These are phyloP conservation scores for Semaprochilodus insignis DNA, from an alignment of 2,797 vertebrate species.

Conservation along the genomic window DNA sequence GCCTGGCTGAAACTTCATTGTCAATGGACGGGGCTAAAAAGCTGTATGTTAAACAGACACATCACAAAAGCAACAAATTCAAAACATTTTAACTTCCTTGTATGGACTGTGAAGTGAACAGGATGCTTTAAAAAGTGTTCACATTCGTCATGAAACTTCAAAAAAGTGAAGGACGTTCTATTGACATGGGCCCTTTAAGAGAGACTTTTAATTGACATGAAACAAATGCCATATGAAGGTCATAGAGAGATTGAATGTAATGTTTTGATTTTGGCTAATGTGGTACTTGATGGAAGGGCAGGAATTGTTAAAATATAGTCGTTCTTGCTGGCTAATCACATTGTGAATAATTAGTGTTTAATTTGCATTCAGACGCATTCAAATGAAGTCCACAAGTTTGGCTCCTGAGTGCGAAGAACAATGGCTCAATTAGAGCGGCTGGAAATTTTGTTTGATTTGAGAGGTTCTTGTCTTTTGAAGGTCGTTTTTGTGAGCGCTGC, in stretches of 20 bases:
- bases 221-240: neutral
- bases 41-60: too few species aligned
- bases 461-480: conserved; percentile 14
- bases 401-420: conserved; percentile 21
- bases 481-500: neutral
- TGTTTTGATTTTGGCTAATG: conserved; percentile 18
- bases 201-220: neutral
- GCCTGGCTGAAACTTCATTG: too few species aligned
- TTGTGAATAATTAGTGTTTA: conserved; percentile 16
- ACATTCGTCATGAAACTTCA: too few species aligned
- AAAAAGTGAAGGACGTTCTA: too few species aligned
- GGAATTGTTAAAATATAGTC: neutral
- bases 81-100: too few species aligned
- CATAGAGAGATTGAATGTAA: neutral
- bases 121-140: neutral
- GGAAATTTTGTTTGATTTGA: conserved; percentile 8
- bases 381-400: conserved; percentile 22
- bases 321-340: conserved; percentile 28
- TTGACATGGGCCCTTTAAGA: neutral
- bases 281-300: neutral
- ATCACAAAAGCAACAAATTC: too few species aligned
- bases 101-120: too few species aligned
- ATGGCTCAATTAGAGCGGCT: conserved; percentile 23
- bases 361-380: conserved; percentile 34
- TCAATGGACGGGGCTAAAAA: too few species aligned